Evolutionary conservation across 2,888 invertebrate species (phyloP), one percentile per base, ranked within the genome.

Genomic region (Sphaerophoria rueppellii): DNA sequence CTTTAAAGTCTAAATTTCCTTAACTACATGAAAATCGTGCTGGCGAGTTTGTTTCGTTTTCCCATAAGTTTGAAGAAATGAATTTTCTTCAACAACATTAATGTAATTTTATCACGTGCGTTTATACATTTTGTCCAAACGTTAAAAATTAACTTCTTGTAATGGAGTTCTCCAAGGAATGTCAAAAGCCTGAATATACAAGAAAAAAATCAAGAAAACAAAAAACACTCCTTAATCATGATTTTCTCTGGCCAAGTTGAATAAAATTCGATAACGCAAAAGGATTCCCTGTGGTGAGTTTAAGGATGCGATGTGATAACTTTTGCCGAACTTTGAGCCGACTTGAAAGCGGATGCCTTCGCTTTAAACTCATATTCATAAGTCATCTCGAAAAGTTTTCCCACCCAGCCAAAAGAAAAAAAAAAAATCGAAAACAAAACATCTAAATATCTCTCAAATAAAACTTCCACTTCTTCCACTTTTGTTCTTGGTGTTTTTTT

Each of bases 61-160:
- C 32, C 12, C 6, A 0, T 9, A n/a, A 14, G 43, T 46, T 52
- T 35, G 12, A 34, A 67, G 55, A 43, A 57, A 46, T 34, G 34
- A 9, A 11, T 40, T 60, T 71, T 61, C 35, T 52, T 57, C 16
- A 46, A 72, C 52, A 75, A 83, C 58, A 75, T 72, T 75, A 80
- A 83, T 72, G 75, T 75, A 72, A 79, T 75, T 72, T 80, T 69
- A 83, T 72, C 83, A 83, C 79, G 48, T 52, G 40, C 52, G 65
- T 14, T 6, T 32, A 48, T 50, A 60, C 57, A 43, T 82, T 77
- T 57, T 50, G 16, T 14, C 9, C 34, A 37, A 65, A 69, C 72
- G 71, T 72, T 72, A 24, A 24, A 24, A 24, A 24, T 24, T 24
- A 83, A 75, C 69, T 80, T 80, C 80, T 7, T 72, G 72, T 63